A percentile compares a stretch with the other conserved stretches of the same genome.
phyloP scores from a whole-genome alignment of 2,888 invertebrate genomes.

The Drosophila infuscata region DNA sequence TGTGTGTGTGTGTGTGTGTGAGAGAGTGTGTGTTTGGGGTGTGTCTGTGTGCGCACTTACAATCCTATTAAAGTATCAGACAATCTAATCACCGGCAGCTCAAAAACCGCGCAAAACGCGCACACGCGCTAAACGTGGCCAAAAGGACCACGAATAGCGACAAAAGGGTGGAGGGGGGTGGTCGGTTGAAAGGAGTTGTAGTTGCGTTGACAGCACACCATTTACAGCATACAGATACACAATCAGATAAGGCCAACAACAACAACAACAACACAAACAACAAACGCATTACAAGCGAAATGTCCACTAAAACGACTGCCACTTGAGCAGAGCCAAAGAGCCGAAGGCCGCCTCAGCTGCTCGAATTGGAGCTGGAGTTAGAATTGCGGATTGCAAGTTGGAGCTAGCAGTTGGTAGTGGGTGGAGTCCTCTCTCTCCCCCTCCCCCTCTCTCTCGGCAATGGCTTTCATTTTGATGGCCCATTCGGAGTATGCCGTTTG shows the following conservation, averaged over 20 bases:
- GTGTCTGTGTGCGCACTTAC: conserved; percentile 54
- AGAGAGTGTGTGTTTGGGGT: background rate
- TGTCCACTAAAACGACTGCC: conserved; percentile 70
- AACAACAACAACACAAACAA: conserved; percentile 39
- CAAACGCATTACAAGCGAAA: conserved; percentile 71
- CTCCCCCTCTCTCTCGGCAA: background rate
- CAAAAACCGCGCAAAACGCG: conserved; percentile 70
- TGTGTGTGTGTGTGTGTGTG: conserved; percentile 10
- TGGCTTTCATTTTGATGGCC: conserved; percentile 25
- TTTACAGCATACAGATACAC: conserved; percentile 59
- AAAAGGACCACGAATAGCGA: conserved; percentile 49
- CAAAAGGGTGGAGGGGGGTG: background rate
- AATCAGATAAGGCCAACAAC: conserved; percentile 69
- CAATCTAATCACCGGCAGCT: conserved; percentile 77
- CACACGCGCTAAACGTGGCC: conserved; percentile 69
- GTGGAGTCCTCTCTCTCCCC: background rate
- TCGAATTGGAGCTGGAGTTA: background rate
- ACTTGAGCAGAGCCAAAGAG: conserved; percentile 31
- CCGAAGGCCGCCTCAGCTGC: conserved; percentile 14
- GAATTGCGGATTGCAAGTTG: background rate
- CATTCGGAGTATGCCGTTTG: conserved; percentile 36
- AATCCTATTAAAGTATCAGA: conserved; percentile 81
- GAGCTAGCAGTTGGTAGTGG: background rate
- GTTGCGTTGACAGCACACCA: conserved; percentile 62
- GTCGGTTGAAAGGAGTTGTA: conserved; percentile 26